Evolutionary conservation across 2,797 vertebrate genomes (phyloP), one percentile per base, ranked within the genome.

Genomic region (Agapornis canus): DNA sequence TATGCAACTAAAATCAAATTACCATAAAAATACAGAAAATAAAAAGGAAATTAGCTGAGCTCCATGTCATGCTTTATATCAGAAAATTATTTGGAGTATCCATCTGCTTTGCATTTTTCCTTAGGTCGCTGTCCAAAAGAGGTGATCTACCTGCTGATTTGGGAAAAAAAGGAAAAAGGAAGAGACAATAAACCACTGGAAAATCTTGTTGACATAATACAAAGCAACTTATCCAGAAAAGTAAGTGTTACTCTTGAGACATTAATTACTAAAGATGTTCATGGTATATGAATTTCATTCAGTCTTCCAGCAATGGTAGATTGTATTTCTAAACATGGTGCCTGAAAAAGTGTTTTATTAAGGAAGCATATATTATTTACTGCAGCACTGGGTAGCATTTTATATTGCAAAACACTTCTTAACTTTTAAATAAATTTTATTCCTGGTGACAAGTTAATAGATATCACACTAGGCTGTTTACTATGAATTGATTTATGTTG

Each of bases 381-480:
- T 93, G 45, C 72, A 88, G 60, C 32, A 90, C 85, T 80, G 57
- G 88, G 79, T 90, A 96, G 63, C 48, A 90, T 95, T 96, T 95
- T 84, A 72, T 82, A 78, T 75, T 96, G 49, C 48, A 94, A 94
- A 95, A 89, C 61, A 75, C 89, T 95, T 94, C 70, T 82, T 92
- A 94, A 95, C 77, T 96, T 97, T 97, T 97, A 97, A 97, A 96
- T 97, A 97, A 97, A 95, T 96, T 97, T 96, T 96, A 91, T 96
- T 91, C 94, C 94, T 54, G 48, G 78, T 96, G 97, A 96, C 96
- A 97, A 96, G 94, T 95, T 97, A 97, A 97, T 97, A 96, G 89
- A 95, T 93, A 94, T 90, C 95, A 94, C 86, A 78, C 91, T 92
- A 95, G 80, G 82, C 84, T 96, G 93, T 97, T 96, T 91, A 87